These are phyloP conservation scores for Rhadinocentrus ornatus DNA, from an alignment of 2,797 vertebrate genomes.

Conservation along the genomic window DNA sequence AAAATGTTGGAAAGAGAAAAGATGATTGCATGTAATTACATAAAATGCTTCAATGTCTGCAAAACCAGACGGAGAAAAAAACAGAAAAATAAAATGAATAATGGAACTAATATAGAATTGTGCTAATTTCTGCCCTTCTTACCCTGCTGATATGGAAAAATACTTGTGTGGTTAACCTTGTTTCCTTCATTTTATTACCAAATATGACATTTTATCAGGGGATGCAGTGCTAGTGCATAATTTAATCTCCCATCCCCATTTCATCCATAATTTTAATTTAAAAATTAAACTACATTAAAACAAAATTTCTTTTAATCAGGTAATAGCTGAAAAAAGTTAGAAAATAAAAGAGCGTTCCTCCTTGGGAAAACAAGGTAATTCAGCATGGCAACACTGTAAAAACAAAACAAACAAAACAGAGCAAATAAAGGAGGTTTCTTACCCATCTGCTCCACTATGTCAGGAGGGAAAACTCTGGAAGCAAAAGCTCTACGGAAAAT, in stretches of 20 bases:
- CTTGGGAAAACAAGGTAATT: background rate
- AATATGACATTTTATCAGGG: no score
- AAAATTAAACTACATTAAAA: no score
- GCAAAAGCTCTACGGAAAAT: conserved; percentile 97
- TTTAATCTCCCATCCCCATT: background rate
- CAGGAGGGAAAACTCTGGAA: conserved; percentile 94
- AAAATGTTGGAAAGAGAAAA: no score
- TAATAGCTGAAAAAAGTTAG: background rate
- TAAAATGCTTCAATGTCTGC: background rate
- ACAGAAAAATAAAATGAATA: conserved; percentile 8
- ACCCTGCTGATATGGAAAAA: background rate
- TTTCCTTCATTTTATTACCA: background rate
- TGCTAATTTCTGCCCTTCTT: background rate
- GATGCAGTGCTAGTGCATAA: background rate
- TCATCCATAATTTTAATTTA: no score
- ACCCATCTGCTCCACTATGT: conserved; percentile 99
- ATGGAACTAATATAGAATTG: conserved; percentile 1
- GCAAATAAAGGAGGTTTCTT: conserved; percentile 79
- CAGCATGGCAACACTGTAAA: background rate
- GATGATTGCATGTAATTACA: background rate
- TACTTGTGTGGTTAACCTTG: background rate
- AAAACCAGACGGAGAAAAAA: background rate
- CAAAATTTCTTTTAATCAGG: no score
- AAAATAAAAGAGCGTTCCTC: background rate
- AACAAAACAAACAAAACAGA: background rate